Percentiles rank a stretch among this genome's conserved stretches.
Evolutionary conservation across 2,888 invertebrate genomes (phyloP).

Genomic region (Torymus texanus): DNA sequence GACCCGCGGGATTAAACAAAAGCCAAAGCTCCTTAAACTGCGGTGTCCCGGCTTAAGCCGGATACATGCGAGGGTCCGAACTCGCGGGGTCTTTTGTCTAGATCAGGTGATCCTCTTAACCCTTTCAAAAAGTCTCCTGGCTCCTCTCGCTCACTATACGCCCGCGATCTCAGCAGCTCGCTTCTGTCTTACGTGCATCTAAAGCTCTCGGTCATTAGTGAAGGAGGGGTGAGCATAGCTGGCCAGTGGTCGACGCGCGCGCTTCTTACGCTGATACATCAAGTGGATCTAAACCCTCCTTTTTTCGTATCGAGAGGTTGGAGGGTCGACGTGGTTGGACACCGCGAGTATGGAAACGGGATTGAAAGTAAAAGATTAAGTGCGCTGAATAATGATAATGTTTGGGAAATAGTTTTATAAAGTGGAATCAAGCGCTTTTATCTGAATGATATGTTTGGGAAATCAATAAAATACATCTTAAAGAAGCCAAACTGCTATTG

Average conservation of each 20-base stretch:
- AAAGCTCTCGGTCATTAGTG: constrained; percentile 25
- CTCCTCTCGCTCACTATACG: constrained; percentile 7
- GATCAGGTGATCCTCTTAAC: constrained; percentile 71
- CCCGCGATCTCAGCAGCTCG: constrained; percentile 38
- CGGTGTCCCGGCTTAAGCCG: constrained; percentile 72
- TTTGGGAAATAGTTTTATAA: too few species aligned
- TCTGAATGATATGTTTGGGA: too few species aligned
- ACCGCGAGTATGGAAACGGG: too few species aligned
- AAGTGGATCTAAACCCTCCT: background rate
- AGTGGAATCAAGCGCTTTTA: too few species aligned
- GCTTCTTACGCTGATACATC: constrained; percentile 27
- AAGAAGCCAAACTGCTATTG: too few species aligned
- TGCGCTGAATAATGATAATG: too few species aligned
- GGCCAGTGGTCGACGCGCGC: background rate
- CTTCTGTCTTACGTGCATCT: constrained; percentile 6
- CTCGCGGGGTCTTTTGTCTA: constrained; percentile 70
- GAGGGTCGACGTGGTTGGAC: background rate
- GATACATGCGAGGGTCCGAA: constrained; percentile 72
- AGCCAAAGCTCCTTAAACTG: constrained; percentile 75
- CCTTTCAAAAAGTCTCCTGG: constrained; percentile 56
- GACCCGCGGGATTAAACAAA: constrained; percentile 70
- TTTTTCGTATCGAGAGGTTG: too few species aligned
- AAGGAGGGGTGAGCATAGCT: too few species aligned
- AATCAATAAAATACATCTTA: too few species aligned
- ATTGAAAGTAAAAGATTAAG: too few species aligned